Evolutionary conservation across 2,113 vertebrate genomes (phyloP).

Genomic region (Tinamus guttatus): DNA sequence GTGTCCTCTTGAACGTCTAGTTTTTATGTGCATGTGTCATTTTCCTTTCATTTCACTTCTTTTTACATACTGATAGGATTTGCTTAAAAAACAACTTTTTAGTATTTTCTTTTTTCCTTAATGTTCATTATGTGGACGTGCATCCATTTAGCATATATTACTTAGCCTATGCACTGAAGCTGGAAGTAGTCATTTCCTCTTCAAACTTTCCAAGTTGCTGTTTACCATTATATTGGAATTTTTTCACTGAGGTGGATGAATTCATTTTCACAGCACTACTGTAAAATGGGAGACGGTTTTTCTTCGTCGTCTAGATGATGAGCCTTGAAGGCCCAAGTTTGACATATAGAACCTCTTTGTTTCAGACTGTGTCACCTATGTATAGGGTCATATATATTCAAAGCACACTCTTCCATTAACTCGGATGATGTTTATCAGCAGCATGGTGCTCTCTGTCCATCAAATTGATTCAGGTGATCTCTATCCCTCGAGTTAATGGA

Average conservation of each 20-base stretch:
- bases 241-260: not conserved
- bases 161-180: not conserved
- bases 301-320: not conserved
- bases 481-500: not conserved
- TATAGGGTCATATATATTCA: not conserved
- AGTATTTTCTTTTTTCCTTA: not conserved
- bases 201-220: not conserved
- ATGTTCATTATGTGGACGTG: not conserved
- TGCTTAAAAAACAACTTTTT: not conserved
- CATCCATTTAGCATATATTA: not conserved
- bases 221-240: not conserved
- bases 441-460: not conserved
- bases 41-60: not conserved
- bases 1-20: rapidly evolving
- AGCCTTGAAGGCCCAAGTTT: not conserved
- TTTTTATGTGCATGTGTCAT: rapidly evolving
- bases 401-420: not conserved
- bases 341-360: not conserved
- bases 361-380: not conserved
- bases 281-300: not conserved
- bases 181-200: slow-evolving; percentile 28
- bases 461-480: not conserved
- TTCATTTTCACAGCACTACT: not conserved
- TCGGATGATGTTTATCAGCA: not conserved
- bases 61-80: not conserved